Evolutionary conservation across 2,113 vertebrate genomes (phyloP).

Genomic region (Neofelis nebulosa): DNA sequence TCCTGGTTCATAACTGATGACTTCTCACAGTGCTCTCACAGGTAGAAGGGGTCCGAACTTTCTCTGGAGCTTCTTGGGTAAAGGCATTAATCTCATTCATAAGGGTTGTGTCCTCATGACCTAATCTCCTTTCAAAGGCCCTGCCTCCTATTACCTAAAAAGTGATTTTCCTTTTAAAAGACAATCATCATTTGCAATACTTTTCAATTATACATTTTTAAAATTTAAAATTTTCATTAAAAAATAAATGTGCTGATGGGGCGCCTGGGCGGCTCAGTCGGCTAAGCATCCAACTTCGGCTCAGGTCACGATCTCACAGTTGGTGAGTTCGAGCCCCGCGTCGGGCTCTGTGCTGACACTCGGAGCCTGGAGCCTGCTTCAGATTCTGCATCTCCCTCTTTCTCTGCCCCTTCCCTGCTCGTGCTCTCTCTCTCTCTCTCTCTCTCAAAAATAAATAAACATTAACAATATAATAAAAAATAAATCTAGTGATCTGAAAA

Average conservation of each 20-base stretch:
- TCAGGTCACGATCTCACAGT: too few relatives aligned
- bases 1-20: not conserved
- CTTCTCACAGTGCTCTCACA: not conserved
- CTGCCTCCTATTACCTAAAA: not conserved
- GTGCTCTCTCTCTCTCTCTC: too few relatives aligned
- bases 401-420: too few relatives aligned
- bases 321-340: too few relatives aligned
- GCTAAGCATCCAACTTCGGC: too few relatives aligned
- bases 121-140: not conserved
- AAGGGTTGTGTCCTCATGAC: not conserved
- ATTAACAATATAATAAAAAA: conserved; percentile 36
- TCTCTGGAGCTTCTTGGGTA: not conserved
- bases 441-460: too few relatives aligned
- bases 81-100: not conserved
- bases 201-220: not conserved
- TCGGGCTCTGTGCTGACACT: too few relatives aligned
- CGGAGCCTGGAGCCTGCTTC: too few relatives aligned
- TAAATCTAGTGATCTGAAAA: not conserved
- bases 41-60: not conserved
- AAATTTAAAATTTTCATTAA: not conserved
- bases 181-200: not conserved
- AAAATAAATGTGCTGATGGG: not conserved
- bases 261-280: too few relatives aligned
- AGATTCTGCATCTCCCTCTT: too few relatives aligned
- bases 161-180: not conserved